Evolutionary conservation across 2,797 vertebrate genomes (phyloP).

Genomic region (Aphelocoma californica): DNA sequence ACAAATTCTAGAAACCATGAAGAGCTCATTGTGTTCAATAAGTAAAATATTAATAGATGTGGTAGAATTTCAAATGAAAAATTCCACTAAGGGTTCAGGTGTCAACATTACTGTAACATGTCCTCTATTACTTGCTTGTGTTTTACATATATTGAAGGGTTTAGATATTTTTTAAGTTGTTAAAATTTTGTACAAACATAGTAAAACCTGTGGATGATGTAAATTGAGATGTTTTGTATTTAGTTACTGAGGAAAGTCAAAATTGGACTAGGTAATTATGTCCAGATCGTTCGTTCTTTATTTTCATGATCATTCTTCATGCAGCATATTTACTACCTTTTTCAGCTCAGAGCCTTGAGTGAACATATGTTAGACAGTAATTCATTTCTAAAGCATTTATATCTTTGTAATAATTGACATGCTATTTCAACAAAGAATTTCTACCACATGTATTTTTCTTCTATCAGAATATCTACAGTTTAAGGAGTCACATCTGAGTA

Average conservation of each 20-base stretch:
- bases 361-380: not conserved
- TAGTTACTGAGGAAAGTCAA: slow-evolving; percentile 45
- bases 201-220: slow-evolving; percentile 36
- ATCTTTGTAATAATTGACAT: not conserved
- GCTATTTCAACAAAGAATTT: not conserved
- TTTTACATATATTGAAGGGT: not conserved
- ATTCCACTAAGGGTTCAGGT: slow-evolving; percentile 40
- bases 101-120: not conserved
- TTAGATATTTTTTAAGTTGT: slow-evolving; percentile 22
- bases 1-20: not conserved
- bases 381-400: not conserved
- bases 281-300: slow-evolving; percentile 26
- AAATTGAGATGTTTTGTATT: slow-evolving; percentile 51
- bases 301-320: not conserved
- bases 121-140: not conserved
- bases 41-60: slow-evolving; percentile 24
- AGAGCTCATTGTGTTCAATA: not conserved
- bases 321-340: not conserved
- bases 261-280: slow-evolving; percentile 47
- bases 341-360: not conserved
- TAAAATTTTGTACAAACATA: slow-evolving; percentile 34
- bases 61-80: slow-evolving; percentile 55
- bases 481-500: not conserved
- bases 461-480: not conserved
- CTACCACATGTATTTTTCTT: not conserved